These are phyloP conservation scores for Malurus cyaneus DNA, from an alignment of 2,113 vertebrate species.

Conservation along the genomic window DNA sequence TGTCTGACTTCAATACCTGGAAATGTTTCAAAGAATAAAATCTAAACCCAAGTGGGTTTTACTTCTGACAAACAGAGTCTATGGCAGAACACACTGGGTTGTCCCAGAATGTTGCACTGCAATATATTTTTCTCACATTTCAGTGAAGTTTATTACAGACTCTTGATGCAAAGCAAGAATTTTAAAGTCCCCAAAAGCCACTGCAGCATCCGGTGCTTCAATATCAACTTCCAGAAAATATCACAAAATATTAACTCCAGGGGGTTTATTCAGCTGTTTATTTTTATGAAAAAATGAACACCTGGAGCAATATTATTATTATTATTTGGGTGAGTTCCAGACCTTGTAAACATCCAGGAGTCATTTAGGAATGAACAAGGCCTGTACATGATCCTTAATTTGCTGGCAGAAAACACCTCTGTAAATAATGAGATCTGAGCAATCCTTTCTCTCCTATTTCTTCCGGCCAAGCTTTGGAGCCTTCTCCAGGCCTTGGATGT, in stretches of 20 bases:
- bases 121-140: not conserved
- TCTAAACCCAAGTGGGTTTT: not conserved
- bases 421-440: not conserved
- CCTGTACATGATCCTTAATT: not conserved
- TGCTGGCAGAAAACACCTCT: not conserved
- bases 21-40: not conserved
- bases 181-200: not conserved
- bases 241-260: rapidly evolving
- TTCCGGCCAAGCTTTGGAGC: slow-evolving; percentile 85
- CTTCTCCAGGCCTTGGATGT: slow-evolving; percentile 91
- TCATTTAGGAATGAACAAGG: not conserved
- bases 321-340: not conserved
- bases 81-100: not conserved
- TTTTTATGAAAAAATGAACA: slow-evolving; percentile 46
- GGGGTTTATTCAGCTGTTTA: not conserved
- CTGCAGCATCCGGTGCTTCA: not conserved
- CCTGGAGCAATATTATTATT: not conserved
- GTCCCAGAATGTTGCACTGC: not conserved
- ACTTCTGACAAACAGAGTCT: not conserved
- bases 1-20: not conserved
- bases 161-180: not conserved
- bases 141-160: not conserved
- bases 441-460: slow-evolving; percentile 72
- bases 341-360: not conserved
- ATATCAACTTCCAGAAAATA: not conserved